Base-by-base conservation (phyloP, 2,888 invertebrate genomes). In the Eupithecia subfuscata region DNA sequence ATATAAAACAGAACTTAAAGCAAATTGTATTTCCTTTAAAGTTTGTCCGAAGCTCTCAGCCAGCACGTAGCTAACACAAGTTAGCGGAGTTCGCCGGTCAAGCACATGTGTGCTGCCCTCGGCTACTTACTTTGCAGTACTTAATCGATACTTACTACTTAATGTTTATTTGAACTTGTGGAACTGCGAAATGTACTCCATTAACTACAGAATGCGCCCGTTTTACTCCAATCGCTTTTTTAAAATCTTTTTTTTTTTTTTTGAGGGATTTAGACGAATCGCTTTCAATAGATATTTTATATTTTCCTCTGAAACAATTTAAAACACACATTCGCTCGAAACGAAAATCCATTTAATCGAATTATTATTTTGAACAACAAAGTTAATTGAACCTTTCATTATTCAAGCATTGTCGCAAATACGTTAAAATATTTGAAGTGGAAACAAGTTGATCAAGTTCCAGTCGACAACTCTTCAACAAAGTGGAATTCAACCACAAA, bases 111-210 rank as follows among this genome's bases (percentile, higher is more conserved):
- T 64, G 34, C 71, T 18, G 25, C 34, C 76, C 75, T 65, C 71
- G 70, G 78, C 64, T 22, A 73, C 77, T 78, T 72, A 75, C 76
- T 68, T 45, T 25, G 25, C 40, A 74, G 72, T 7, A 37, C 37
- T 79, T 77, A 78, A 78, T 79, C 79, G 79, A 78, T 77, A 75
- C 74, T 75, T 60, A 11, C 7, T 30, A 69, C 69, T 71, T 75
- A 73, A 74, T 71, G 74, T 60, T 45, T 71, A 70, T 73, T 76
- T 76, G 52, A 70, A 71, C 71, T 76, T 68, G 56, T 56, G n/a
- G 37, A 45, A 64, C 34, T 64, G 34, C 16, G 18, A 64, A 64
- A 8, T 52, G 22, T 34, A 34, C 34, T 8, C 34, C 34, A 64
- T 34, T 64, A 34, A 34, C 9, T 64, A 60, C 60, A 60, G 25